These are phyloP conservation scores for Poeciliopsis occidentalis DNA, from an alignment of 2,113 vertebrate genomes.

Conservation along the genomic window DNA sequence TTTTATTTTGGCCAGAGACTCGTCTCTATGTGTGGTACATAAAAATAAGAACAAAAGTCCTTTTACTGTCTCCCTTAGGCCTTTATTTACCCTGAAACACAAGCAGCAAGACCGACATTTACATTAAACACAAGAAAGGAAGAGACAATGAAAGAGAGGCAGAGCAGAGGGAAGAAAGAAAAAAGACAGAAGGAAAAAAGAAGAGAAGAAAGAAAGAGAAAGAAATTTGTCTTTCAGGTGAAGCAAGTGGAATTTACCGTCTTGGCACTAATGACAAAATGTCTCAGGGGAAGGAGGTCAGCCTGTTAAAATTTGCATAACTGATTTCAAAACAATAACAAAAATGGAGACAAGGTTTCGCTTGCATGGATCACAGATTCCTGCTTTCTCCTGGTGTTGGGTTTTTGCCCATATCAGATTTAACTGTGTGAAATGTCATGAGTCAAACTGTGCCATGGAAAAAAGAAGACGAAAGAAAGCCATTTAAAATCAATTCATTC, in stretches of 20 bases:
- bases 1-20: constrained; percentile 10
- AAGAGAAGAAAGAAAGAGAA: constrained; percentile 9
- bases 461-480: not conserved
- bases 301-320: constrained; percentile 68
- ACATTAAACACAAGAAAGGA: constrained; percentile 65
- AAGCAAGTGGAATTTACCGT: constrained; percentile 57
- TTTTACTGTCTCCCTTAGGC: constrained; percentile 60
- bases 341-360: constrained; percentile 20
- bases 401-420: constrained; percentile 32
- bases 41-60: constrained; percentile 31
- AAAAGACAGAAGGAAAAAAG: constrained; percentile 54
- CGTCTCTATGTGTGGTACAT: constrained; percentile 12
- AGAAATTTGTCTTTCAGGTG: not conserved
- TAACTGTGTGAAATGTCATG: constrained; percentile 24
- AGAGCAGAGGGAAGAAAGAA: constrained; percentile 37
- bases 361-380: constrained; percentile 26
- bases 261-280: constrained; percentile 36
- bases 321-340: constrained; percentile 55
- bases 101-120: constrained; percentile 75
- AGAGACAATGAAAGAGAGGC: constrained; percentile 15
- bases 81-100: constrained; percentile 80
- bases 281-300: constrained; percentile 41
- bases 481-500: not conserved
- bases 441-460: constrained; percentile 4
- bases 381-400: constrained; percentile 25